Conservation (phyloP, 2,113 vertebrate genomes). For the Pterophyllum scalare region DNA sequence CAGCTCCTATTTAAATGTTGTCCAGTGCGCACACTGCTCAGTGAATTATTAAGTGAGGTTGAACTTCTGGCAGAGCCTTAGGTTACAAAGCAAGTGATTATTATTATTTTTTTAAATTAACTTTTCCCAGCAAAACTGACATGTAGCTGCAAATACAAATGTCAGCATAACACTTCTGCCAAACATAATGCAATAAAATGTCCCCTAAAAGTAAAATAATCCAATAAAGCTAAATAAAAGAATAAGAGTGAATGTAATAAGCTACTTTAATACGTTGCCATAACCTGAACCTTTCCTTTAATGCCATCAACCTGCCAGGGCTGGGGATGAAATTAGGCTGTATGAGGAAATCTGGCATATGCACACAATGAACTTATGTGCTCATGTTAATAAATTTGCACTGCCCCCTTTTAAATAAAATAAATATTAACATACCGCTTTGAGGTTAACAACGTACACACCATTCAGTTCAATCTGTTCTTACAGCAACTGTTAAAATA, state of each 20-base stretch:
- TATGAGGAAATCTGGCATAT: neutral
- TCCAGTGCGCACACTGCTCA: slow-evolving; percentile 9
- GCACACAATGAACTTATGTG: too few species aligned
- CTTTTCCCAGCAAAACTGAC: neutral
- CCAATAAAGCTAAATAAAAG: neutral
- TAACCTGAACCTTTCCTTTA: neutral
- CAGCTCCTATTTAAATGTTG: neutral
- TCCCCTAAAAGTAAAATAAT: neutral
- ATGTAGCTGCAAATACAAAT: neutral
- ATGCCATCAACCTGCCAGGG: neutral
- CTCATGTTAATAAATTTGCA: too few species aligned
- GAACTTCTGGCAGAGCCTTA: slow-evolving; percentile 18
- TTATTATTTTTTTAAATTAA: neutral
- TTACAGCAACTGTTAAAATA: neutral
- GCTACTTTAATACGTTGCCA: neutral
- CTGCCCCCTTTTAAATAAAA: too few species aligned
- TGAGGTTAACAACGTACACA: neutral
- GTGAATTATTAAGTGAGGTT: slow-evolving; percentile 38
- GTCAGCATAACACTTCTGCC: neutral
- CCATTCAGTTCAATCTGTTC: neutral
- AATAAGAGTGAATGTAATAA: neutral
- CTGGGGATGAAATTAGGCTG: neutral
- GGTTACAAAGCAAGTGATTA: neutral
- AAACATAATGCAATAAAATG: too few species aligned
- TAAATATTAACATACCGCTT: neutral